Conservation (phyloP, 2,113 vertebrate species). For the Platanista minor region DNA sequence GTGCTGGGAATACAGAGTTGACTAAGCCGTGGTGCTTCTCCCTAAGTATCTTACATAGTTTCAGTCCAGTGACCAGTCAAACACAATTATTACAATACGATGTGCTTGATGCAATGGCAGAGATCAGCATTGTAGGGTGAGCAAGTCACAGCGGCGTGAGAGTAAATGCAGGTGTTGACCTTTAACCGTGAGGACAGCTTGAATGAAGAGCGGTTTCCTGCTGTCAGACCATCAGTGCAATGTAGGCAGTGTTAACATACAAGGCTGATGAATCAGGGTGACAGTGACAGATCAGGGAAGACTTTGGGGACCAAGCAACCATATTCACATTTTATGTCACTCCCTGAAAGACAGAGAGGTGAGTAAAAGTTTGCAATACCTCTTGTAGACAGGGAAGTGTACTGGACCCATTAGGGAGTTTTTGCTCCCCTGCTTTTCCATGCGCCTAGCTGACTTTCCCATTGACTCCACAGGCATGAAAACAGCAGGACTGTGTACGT, state of each 20-base stretch:
- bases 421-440: not conserved
- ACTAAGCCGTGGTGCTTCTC: not conserved
- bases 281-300: not conserved
- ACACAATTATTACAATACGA: too few relatives aligned
- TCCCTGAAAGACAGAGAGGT: not conserved
- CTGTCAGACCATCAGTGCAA: not conserved
- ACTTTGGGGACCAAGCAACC: not conserved
- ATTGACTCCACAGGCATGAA: not conserved
- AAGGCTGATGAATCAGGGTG: not conserved
- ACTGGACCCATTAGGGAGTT: not conserved
- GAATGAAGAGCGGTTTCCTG: not conserved
- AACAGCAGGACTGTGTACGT: fast-evolving
- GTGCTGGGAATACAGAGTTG: not conserved
- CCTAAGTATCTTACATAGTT: not conserved
- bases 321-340: not conserved
- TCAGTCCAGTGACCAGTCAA: not conserved
- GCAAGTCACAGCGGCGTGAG: too few relatives aligned
- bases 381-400: not conserved
- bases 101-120: too few relatives aligned
- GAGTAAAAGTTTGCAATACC: not conserved
- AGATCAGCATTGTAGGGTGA: not conserved
- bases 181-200: not conserved
- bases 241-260: not conserved
- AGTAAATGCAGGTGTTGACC: too few relatives aligned
- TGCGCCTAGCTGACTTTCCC: fast-evolving